Percentiles rank a stretch among this genome's conserved stretches.
phyloP scores from a whole-genome alignment of 2,797 vertebrate genomes.

The Pteronotus mesoamericanus region DNA sequence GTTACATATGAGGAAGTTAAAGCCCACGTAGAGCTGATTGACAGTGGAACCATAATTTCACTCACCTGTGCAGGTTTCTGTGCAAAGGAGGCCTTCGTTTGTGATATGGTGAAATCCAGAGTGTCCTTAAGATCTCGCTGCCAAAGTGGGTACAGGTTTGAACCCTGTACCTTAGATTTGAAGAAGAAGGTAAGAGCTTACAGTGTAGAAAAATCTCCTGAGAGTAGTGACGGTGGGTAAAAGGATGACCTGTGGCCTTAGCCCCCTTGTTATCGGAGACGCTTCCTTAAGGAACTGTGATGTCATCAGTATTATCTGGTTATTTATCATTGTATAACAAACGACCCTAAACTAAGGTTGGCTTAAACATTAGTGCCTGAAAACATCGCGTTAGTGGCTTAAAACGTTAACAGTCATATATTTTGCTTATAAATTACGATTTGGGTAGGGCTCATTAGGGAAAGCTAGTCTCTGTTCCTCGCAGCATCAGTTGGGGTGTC shows the following conservation, averaged over 20 bases:
- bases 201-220: neutral
- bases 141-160: neutral
- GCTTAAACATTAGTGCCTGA: neutral
- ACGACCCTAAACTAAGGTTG: neutral
- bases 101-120: neutral
- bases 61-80: neutral
- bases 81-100: neutral
- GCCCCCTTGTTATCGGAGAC: neutral
- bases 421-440: neutral
- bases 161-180: neutral
- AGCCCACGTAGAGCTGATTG: neutral
- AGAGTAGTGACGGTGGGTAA: neutral
- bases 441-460: neutral
- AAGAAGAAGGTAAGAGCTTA: neutral
- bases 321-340: neutral
- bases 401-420: neutral
- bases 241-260: neutral
- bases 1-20: neutral
- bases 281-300: neutral
- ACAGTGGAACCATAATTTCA: neutral
- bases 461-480: neutral
- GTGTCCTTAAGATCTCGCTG: neutral
- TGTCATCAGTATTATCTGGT: neutral
- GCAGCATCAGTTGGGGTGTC: neutral
- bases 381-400: neutral